Base-by-base conservation (phyloP, 2,888 invertebrate species). In the Ormyrus nitidulus region DNA sequence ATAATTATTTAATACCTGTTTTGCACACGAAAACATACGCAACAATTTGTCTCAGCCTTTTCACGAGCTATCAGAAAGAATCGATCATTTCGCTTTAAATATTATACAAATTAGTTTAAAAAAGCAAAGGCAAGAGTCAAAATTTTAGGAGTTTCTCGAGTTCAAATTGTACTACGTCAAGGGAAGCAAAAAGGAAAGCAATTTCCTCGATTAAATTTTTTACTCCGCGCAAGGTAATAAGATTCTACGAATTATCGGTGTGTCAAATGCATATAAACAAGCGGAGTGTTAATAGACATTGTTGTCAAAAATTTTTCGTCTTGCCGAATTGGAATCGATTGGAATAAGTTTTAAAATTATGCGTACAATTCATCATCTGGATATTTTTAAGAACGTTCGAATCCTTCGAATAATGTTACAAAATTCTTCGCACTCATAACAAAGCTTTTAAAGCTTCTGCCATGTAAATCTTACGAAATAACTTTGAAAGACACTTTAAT, bases 161-260 rank as follows among this genome's bases (percentile, higher is more conserved):
- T 56, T 79, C 79, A 19, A 19, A 79, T 69, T 79, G 74, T 79
- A 79, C 79, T 59, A 73, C 62, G 69, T 68, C 66, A 73, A 72
- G 10, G n/a, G 72, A 66, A 72, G 72, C 66, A 59, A 58, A 71
- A 65, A 51, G 51, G 49, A 64, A 62, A 70, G 64, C 69, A 4
- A 62, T 48, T n/a, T 19, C 46, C 46, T 58, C n/a, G 11, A 9
- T 13, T 11, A 49, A 19, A 51, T 54, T 68, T 49, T 59, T 51
- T 44, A 54, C 54, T 59, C 59, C 61, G 72, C 64, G 56, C 34
- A 68, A 68, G 72, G n/a, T 73, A 66, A 49, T 61, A 65, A 65
- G 70, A 54, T 65, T 49, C 64, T 69, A 71, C 53, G 58, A 70
- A 48, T 72, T 69, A 62, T 54, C 51, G 66, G 71, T 61, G 61